Conservation (phyloP, 1,140 invertebrate species). For the Aphidius gifuensis region DNA sequence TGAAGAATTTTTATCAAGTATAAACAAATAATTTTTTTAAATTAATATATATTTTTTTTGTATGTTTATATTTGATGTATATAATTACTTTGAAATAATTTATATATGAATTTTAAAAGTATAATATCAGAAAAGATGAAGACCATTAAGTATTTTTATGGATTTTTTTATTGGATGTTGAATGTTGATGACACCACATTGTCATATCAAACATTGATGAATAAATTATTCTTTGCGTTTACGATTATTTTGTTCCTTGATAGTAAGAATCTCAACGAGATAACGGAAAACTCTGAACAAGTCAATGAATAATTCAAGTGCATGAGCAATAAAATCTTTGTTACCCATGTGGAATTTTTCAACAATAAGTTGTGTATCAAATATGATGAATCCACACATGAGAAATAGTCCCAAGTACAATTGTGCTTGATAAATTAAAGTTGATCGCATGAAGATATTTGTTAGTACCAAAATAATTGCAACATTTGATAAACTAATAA, state of each 20-base stretch:
- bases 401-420: slow-evolving; percentile 83
- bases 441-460: slow-evolving; percentile 84
- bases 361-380: slow-evolving; percentile 94
- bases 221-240: slow-evolving; percentile 33
- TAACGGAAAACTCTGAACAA: slow-evolving; percentile 88
- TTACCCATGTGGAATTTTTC: slow-evolving; percentile 87
- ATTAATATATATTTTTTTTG: slow-evolving; percentile 24
- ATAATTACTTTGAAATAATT: slow-evolving; percentile 29
- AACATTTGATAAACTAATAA: slow-evolving; percentile 78
- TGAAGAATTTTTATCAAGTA: slow-evolving; percentile 1
- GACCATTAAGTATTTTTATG: slow-evolving; percentile 49
- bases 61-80: slow-evolving; percentile 24
- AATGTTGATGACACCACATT: slow-evolving; percentile 32
- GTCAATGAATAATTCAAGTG: slow-evolving; percentile 88
- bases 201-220: background rate
- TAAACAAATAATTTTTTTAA: slow-evolving; percentile 24
- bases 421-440: slow-evolving; percentile 77
- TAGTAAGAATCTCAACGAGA: slow-evolving; percentile 81
- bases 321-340: slow-evolving; percentile 89
- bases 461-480: slow-evolving; percentile 75
- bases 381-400: slow-evolving; percentile 93
- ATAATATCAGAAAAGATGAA: slow-evolving; percentile 49
- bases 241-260: slow-evolving; percentile 62
- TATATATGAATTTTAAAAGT: slow-evolving; percentile 29
- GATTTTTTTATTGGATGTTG: slow-evolving; percentile 37